Evolutionary conservation across 23 tunicate species (phyloP), one percentile per base, ranked within the genome.

Genomic region (Phallusia fumigata): DNA sequence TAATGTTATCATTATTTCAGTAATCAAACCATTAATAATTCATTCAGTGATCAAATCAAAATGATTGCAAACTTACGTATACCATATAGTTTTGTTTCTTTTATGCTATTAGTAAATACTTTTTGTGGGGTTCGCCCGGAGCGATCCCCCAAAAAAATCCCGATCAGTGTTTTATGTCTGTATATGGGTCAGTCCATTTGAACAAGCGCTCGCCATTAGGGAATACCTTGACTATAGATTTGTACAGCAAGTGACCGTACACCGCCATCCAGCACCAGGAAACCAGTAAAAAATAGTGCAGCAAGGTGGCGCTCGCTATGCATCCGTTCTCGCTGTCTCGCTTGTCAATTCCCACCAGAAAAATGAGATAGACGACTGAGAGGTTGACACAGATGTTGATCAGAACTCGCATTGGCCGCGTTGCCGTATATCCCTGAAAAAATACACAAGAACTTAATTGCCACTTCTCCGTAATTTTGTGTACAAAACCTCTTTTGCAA

Each of bases 251-350:
- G n/a, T 76, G 73, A 0, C 82, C 87, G 31, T 84, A 84, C 15
- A 84, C 87, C 13, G 74, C 87, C 81, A 76, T 76, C 87, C 87
- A 84, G 28, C 77, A 84, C 81, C 73, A 47, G n/a, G 81, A 26
- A 12, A 31, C 49, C 40, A 84, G 40, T 65, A 84, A 32, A 21
- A 84, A 76, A 50, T 75, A 84, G 13, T 84, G 87, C 80, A 84
- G 81, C 47, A 76, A 26, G 26, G 50, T 52, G 24, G 81, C 50
- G n/a, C 45, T 33, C 24, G 73, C 74, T 8, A 84, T 8, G 28
- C 87, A 84, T 19, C 73, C 81, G 0, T 18, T 52, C 19, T 34
- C 81, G 36, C 34, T 82, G n/a, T 82, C 64, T 72, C 79, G 32
- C 35, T 65, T 40, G 33, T 74, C 86, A 10, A 82, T 44, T n/a